phyloP scores from a whole-genome alignment of 1,140 invertebrate species.

The Ips typographus region DNA sequence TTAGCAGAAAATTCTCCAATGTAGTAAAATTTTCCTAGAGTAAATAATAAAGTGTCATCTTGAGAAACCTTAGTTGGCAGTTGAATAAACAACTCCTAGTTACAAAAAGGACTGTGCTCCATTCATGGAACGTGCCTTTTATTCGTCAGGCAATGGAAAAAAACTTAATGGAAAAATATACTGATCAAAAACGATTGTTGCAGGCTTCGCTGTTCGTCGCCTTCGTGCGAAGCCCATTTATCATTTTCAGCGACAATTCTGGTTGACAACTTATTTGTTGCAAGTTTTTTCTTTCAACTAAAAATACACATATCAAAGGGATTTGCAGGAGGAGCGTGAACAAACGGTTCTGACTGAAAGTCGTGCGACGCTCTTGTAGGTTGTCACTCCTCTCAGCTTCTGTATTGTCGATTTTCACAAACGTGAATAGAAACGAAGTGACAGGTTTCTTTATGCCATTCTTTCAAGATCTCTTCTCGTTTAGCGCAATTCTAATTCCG shows the following conservation, averaged over 20 bases:
- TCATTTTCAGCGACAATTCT: conserved; percentile 30
- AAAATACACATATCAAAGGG: conserved; percentile 35
- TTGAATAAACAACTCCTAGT: neutral
- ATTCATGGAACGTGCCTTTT: neutral
- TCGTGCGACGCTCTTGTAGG: conserved; percentile 27
- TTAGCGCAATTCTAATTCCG: conserved; percentile 5
- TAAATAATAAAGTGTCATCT: neutral
- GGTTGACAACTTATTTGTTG: conserved; percentile 32
- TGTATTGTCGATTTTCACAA: conserved; percentile 22
- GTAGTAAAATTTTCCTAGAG: no score
- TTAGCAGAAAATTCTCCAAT: no score
- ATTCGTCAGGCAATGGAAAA: conserved; percentile 5
- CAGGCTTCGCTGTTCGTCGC: conserved; percentile 3
- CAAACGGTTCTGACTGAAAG: conserved; percentile 27
- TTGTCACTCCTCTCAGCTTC: conserved; percentile 17
- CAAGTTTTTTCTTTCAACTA: conserved; percentile 26
- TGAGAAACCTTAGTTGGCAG: neutral
- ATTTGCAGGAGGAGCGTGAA: conserved; percentile 32
- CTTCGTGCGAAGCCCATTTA: conserved; percentile 27
- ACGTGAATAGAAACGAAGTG: conserved; percentile 11
- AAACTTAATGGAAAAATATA: conserved; percentile 19
- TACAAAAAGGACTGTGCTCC: neutral
- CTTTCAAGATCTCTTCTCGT: conserved; percentile 3
- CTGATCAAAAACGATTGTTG: conserved; percentile 18
- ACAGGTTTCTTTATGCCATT: conserved; percentile 10